Conservation (phyloP, 1,140 invertebrate species). For the Plodia interpunctella region DNA sequence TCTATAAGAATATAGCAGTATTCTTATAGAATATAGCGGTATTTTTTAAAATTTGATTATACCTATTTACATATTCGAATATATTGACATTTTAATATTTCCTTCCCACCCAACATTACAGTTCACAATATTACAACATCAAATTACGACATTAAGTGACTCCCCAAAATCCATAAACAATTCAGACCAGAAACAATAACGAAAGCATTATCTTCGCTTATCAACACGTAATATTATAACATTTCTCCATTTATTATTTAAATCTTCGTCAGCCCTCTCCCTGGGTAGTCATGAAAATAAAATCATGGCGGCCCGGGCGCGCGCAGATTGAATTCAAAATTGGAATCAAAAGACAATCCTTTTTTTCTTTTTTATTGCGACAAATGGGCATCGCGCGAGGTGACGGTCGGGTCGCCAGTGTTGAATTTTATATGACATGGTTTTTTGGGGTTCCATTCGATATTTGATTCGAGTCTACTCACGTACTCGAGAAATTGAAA, state of each 20-base stretch:
- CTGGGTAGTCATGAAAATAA: constrained; percentile 69
- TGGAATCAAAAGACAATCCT: constrained; percentile 72
- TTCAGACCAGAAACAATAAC: constrained; percentile 19
- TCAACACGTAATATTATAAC: constrained; percentile 30
- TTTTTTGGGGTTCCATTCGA: neutral
- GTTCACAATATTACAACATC: neutral
- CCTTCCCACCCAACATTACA: no score
- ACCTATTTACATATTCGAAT: no score
- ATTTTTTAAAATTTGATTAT: no score
- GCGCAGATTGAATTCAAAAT: constrained; percentile 73
- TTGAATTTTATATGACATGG: constrained; percentile 55
- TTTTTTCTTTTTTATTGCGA: constrained; percentile 63
- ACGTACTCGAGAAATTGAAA: neutral
- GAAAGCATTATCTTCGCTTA: constrained; percentile 22
- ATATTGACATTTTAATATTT: no score
- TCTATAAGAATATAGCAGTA: no score
- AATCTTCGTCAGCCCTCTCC: constrained; percentile 50
- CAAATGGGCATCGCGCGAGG: constrained; percentile 46
- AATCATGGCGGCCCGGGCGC: constrained; percentile 64
- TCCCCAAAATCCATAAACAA: constrained; percentile 28
- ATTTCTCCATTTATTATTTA: constrained; percentile 63
- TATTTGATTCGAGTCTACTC: neutral
- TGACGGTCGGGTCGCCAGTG: constrained; percentile 44
- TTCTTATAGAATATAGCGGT: no score
- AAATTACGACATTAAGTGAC: neutral